Evolutionary conservation across 2,797 vertebrate genomes (phyloP), one percentile per base, ranked within the genome.

Genomic region (Anas flavirostris): DNA sequence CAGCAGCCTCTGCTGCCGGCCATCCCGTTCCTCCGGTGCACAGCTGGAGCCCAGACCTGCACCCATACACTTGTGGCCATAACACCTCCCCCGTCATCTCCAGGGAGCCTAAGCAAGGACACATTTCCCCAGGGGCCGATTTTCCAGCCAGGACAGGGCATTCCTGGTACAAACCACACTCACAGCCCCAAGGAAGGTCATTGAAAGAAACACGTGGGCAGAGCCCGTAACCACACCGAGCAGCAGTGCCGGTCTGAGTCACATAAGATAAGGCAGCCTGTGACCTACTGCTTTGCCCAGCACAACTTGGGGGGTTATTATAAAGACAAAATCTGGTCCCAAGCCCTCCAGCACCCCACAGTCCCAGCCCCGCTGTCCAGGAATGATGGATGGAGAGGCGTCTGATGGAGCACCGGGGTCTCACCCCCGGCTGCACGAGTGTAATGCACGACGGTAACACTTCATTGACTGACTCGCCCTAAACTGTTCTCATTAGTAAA

Each of bases 171-270:
- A 88, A 91, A 91, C 67, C 56, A 93, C 64, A 39, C 48, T 73
- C 67, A 73, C 3, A 67, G 82, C 87, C 82, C 56, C 68, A 70
- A 92, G 89, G 89, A 91, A 93, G 93, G 93, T 86, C 84, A 86
- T 62, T 84, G 70, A 74, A 43, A 66, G 77, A 44, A 86, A 84
- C 85, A 81, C 8, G 4, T 87, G 73, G 82, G 69, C 76, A 63
- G 52, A 15, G 43, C 26, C 26, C 43, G 48, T 43, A 26, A 39
- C 62, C 3, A 7, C 11, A 63, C 69, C 73, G 83, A 67, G 73
- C 50, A 35, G 68, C 76, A 37, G 82, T n/a, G 88, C 37, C 48
- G 31, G 78, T 16, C 52, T 48, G 59, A 58, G 80, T 50, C 72
- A 59, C 72, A 44, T 66, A 70, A 89, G 64, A 46, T 62, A 87